These are phyloP conservation scores for Thaleichthys pacificus DNA, from an alignment of 2,797 vertebrate species.

Conservation along the genomic window DNA sequence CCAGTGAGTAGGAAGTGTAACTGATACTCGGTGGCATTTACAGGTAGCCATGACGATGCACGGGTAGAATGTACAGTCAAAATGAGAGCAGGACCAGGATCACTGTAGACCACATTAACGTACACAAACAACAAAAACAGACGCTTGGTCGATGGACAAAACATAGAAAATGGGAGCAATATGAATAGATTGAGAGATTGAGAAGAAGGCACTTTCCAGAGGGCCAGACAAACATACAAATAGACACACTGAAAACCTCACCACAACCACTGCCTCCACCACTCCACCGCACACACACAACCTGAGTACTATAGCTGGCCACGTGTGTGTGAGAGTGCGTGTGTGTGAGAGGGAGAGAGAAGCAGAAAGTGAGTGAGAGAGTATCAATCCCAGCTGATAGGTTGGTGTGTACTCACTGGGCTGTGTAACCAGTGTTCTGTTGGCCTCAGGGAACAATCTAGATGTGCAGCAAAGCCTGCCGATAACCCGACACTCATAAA, in stretches of 20 bases:
- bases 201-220: conserved; percentile 10
- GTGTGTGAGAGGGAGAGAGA: conserved; percentile 24
- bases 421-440: conserved; percentile 67
- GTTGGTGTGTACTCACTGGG: conserved; percentile 71
- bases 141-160: not conserved
- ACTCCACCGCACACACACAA: not conserved
- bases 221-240: conserved; percentile 22
- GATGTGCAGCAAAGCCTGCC: conserved; percentile 74
- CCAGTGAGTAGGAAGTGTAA: conserved; percentile 55
- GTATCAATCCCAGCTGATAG: conserved; percentile 70
- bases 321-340: not conserved
- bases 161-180: not conserved
- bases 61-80: conserved; percentile 47
- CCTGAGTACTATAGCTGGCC: too few relatives aligned
- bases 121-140: not conserved
- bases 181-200: not conserved
- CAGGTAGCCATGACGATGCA: conserved; percentile 35
- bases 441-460: conserved; percentile 72
- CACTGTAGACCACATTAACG: conserved; percentile 21
- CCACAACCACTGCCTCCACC: not conserved
- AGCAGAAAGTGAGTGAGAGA: too few relatives aligned
- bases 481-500: conserved; percentile 71
- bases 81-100: conserved; percentile 41
- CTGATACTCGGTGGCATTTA: conserved; percentile 58
- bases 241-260: conserved; percentile 33